Conservation (phyloP, 2,888 invertebrate species). For the Micoletzkya japonica region DNA sequence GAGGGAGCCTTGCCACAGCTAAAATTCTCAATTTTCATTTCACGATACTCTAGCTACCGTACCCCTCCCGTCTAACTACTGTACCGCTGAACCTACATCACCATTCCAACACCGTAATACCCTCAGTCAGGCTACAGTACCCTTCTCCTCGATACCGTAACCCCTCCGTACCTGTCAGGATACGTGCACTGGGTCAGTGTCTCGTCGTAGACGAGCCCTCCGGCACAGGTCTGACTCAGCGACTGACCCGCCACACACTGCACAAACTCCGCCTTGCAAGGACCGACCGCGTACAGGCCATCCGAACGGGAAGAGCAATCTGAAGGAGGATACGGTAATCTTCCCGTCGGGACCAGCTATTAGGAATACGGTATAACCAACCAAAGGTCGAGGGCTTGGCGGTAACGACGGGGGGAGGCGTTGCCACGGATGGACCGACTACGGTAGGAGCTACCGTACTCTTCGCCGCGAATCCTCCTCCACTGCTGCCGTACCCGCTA, state of each 20-base stretch:
- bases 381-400: background rate
- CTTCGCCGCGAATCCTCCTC: too few species aligned
- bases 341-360: background rate
- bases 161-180: constrained; percentile 12
- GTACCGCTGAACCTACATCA: too few species aligned
- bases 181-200: background rate
- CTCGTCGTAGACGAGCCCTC: constrained; percentile 13
- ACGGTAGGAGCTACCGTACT: background rate
- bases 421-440: background rate
- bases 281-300: background rate
- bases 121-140: too few species aligned
- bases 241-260: constrained; percentile 7
- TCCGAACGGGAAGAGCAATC: constrained; percentile 3
- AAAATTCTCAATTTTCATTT: too few species aligned
- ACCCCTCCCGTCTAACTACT: too few species aligned
- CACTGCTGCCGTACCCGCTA: too few species aligned
- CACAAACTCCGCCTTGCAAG: background rate
- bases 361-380: background rate
- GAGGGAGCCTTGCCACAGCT: too few species aligned
- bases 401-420: constrained; percentile 10
- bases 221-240: background rate
- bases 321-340: background rate
- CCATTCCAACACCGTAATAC: too few species aligned
- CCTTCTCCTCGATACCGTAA: too few species aligned
- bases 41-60: too few species aligned